These are phyloP conservation scores for Phengaris alcon DNA, from an alignment of 2,888 invertebrate species.

Conservation along the genomic window DNA sequence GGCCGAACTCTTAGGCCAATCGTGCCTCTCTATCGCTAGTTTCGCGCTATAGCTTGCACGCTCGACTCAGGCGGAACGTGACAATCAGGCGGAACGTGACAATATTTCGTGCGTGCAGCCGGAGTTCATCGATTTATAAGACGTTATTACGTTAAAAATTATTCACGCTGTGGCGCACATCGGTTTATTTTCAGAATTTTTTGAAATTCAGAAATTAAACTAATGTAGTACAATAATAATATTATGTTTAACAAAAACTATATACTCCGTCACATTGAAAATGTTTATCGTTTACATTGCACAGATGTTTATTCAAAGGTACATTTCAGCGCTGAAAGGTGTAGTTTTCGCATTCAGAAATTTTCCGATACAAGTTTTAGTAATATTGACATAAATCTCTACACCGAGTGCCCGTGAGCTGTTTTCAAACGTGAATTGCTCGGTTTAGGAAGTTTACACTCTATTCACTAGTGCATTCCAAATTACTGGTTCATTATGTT, in stretches of 20 bases:
- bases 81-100: no score
- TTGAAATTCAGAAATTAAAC: no score
- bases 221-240: not conserved
- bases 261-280: not conserved
- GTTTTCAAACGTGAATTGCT: not conserved
- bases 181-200: no score
- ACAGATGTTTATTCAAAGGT: constrained; percentile 13
- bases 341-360: constrained; percentile 16
- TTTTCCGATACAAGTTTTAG: constrained; percentile 16
- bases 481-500: not conserved
- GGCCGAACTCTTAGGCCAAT: no score
- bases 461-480: not conserved
- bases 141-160: no score
- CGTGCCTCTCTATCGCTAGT: no score
- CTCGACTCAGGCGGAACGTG: no score
- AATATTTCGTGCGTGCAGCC: no score
- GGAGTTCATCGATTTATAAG: no score
- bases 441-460: not conserved
- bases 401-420: not conserved
- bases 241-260: not conserved
- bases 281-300: constrained; percentile 9
- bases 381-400: not conserved
- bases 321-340: constrained; percentile 16
- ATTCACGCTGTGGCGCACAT: no score
- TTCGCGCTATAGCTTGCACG: no score